A percentile compares a stretch with the other conserved stretches of the same genome.
Evolutionary conservation across 2,113 vertebrate species (phyloP).

Genomic region (Myrmecophaga tridactyla): DNA sequence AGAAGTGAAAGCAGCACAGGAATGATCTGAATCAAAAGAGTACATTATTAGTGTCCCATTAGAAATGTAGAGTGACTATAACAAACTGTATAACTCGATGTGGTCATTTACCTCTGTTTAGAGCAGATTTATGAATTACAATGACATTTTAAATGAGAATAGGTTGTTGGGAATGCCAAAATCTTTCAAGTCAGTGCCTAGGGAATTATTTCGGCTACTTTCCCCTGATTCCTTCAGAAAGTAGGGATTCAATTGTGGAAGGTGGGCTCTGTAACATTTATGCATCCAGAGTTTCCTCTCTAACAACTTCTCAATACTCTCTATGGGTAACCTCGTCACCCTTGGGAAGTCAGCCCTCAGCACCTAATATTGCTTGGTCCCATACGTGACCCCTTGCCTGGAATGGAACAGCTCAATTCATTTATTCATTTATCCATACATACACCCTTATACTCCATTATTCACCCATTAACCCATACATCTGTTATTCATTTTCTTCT

Average conservation of each 20-base stretch:
- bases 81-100: neutral
- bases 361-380: neutral
- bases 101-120: neutral
- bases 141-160: neutral
- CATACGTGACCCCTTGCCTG: neutral
- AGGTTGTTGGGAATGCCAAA: neutral
- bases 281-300: neutral
- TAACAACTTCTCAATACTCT: neutral
- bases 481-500: neutral
- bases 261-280: neutral
- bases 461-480: neutral
- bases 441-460: neutral
- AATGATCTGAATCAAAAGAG: conserved; percentile 47
- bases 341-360: neutral
- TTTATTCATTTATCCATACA: neutral
- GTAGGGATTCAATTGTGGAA: neutral
- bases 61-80: neutral
- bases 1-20: conserved; percentile 65
- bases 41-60: conserved; percentile 16
- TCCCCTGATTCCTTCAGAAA: neutral
- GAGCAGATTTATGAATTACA: neutral
- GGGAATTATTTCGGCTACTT: neutral
- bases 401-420: neutral
- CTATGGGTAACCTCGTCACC: neutral
- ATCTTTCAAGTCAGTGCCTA: neutral